Conservation (phyloP, 2,888 invertebrate genomes). For the Andrena camellia region DNA sequence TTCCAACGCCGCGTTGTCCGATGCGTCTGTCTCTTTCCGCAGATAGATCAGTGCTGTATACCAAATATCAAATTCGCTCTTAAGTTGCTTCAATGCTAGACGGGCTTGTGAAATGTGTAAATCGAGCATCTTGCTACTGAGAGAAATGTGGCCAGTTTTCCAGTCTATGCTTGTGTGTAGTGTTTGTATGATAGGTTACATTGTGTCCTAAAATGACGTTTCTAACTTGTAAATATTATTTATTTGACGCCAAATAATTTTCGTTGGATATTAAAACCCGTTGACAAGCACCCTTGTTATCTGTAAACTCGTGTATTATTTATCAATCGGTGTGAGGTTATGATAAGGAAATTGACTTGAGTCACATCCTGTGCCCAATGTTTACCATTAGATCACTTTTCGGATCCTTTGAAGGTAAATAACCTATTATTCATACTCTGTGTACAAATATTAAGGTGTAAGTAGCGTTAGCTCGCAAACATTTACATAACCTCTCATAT, state of each 20-base stretch:
- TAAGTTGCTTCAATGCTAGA: slow-evolving; percentile 37
- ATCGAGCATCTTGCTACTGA: slow-evolving; percentile 55
- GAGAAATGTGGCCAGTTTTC: slow-evolving; percentile 71
- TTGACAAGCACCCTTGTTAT: slow-evolving; percentile 66
- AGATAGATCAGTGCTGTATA: not conserved
- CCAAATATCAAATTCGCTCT: slow-evolving; percentile 35
- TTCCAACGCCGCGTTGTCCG: not conserved
- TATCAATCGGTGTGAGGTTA: slow-evolving; percentile 80
- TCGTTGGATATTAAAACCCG: slow-evolving; percentile 52
- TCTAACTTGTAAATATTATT: slow-evolving; percentile 79
- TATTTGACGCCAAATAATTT: slow-evolving; percentile 73
- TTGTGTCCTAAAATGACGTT: slow-evolving; percentile 83
- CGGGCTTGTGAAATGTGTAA: slow-evolving; percentile 49
- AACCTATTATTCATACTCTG: slow-evolving; percentile 38
- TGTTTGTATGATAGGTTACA: slow-evolving; percentile 84
- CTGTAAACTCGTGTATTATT: slow-evolving; percentile 70
- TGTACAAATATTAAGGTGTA: slow-evolving; percentile 11
- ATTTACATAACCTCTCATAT: slow-evolving; percentile 72
- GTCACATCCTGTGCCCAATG: slow-evolving; percentile 76
- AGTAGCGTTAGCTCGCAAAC: slow-evolving; percentile 44
- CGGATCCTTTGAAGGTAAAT: slow-evolving; percentile 74
- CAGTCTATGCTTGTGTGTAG: slow-evolving; percentile 80
- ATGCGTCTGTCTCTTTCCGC: slow-evolving; percentile 20
- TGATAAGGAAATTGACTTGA: slow-evolving; percentile 76
- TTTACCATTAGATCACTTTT: slow-evolving; percentile 73